Percentiles rank a stretch among this genome's conserved stretches.
phyloP scores from a whole-genome alignment of 2,797 vertebrate species.

The Zenarchopterus dispar region DNA sequence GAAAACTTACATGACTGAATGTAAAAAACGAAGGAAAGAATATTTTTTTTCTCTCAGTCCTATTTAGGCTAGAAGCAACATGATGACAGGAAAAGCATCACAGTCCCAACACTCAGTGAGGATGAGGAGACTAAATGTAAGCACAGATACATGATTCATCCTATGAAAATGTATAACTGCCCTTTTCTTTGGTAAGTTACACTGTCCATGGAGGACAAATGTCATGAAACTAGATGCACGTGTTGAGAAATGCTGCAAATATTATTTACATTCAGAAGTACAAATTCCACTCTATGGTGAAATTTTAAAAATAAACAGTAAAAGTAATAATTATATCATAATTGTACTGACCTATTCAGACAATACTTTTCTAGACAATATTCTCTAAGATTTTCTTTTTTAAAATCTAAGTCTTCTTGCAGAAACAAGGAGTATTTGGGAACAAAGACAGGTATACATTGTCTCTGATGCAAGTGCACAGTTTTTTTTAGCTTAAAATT shows the following conservation, averaged over 20 bases:
- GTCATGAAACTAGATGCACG: too few relatives aligned
- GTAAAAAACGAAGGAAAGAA: constrained; percentile 1
- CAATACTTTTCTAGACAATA: constrained; percentile 24
- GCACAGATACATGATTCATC: neutral
- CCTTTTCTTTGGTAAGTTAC: too few relatives aligned
- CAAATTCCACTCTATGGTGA: too few relatives aligned
- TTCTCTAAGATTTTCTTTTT: too few relatives aligned
- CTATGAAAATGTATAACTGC: too few relatives aligned
- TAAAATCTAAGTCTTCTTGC: neutral
- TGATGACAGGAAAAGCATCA: neutral
- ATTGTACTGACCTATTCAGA: neutral
- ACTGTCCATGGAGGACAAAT: too few relatives aligned
- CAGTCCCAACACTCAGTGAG: neutral
- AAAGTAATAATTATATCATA: too few relatives aligned
- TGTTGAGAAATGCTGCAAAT: too few relatives aligned
- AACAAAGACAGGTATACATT: constrained; percentile 41
- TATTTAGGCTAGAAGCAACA: constrained; percentile 1
- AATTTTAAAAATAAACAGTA: too few relatives aligned
- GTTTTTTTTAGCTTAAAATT: constrained; percentile 56
- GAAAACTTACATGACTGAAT: constrained; percentile 33
- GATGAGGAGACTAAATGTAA: neutral
- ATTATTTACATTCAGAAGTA: too few relatives aligned
- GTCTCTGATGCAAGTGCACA: constrained; percentile 34
- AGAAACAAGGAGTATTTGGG: constrained; percentile 12
- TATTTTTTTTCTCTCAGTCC: neutral